Conservation (phyloP, 2,113 vertebrate species). For the Prunella fulvescens region DNA sequence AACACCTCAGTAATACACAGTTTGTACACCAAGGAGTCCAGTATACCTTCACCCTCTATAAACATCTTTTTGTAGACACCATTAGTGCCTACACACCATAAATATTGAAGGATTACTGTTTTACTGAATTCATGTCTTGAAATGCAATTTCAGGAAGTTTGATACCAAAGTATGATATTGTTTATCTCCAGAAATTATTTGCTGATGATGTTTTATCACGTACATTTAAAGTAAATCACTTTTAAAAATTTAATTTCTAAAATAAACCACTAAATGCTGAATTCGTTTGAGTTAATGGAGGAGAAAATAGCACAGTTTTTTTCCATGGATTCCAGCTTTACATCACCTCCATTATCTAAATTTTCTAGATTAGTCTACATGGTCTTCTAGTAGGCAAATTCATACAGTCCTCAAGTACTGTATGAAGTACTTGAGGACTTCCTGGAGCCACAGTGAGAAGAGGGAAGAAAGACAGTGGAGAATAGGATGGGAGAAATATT, state of each 20-base stretch:
- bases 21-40: background rate
- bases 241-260: background rate
- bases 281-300: background rate
- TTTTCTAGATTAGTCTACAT: background rate
- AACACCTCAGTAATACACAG: background rate
- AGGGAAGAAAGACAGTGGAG: background rate
- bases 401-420: background rate
- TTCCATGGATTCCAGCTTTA: background rate
- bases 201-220: fast-evolving
- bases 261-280: background rate
- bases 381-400: background rate
- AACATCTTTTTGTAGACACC: background rate
- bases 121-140: background rate
- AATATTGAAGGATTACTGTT: background rate
- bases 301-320: background rate
- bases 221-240: background rate
- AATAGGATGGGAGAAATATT: background rate
- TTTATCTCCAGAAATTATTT: background rate
- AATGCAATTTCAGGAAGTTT: background rate
- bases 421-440: background rate
- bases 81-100: background rate
- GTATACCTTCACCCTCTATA: background rate
- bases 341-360: background rate
- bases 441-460: background rate
- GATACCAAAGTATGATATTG: background rate